Conservation (phyloP, 2,888 invertebrate species). For the Arenicola marina region DNA sequence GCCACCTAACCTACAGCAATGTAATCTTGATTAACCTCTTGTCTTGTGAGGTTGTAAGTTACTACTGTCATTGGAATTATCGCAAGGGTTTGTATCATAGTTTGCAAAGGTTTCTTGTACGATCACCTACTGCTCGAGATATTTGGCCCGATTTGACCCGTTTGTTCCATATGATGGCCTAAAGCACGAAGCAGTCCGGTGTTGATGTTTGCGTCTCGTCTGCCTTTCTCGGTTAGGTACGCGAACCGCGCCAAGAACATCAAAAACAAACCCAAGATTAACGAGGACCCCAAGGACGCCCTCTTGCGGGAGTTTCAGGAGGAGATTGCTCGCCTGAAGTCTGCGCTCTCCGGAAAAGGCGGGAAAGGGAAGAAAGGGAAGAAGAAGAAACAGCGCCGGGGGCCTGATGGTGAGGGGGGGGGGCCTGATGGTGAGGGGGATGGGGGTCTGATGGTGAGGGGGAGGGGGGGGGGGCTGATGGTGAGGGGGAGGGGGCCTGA, state of each 20-base stretch:
- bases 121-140: no score
- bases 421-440: constrained; percentile 33
- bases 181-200: no score
- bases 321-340: constrained; percentile 77
- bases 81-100: no score
- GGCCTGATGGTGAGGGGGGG: constrained; percentile 43
- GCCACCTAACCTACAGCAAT: no score
- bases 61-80: no score
- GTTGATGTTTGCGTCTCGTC: no score
- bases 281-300: constrained; percentile 99
- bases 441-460: constrained; percentile 24
- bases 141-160: no score
- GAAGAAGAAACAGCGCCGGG: constrained; percentile 31
- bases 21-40: no score
- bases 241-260: constrained; percentile 98
- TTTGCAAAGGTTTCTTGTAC: no score
- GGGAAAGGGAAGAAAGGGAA: constrained; percentile 40
- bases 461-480: constrained; percentile 58
- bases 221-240: no score
- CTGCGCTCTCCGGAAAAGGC: constrained; percentile 49
- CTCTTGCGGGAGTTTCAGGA: constrained; percentile 92
- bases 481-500: constrained; percentile 61
- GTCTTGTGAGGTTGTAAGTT: no score
- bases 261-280: constrained; percentile 96
- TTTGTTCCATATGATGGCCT: no score